These are phyloP conservation scores for Gallinago jamesoni DNA, from an alignment of 2,113 vertebrate genomes.

Conservation along the genomic window DNA sequence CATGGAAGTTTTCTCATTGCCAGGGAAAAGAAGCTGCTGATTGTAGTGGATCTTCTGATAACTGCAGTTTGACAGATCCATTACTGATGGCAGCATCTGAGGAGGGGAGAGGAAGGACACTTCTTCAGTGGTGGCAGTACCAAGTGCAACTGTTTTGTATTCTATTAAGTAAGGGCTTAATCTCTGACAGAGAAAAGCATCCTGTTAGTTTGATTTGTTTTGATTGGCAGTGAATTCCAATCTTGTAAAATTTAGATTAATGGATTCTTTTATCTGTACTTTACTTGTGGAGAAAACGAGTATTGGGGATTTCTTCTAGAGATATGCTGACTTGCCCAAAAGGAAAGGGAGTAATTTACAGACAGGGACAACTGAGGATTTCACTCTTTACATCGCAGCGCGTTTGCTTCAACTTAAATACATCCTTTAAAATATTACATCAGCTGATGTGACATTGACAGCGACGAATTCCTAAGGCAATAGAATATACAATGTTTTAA, in stretches of 20 bases:
- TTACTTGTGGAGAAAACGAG: constrained; percentile 5
- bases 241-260: constrained; percentile 59
- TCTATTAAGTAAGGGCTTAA: constrained; percentile 48
- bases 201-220: constrained; percentile 41
- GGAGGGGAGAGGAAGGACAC: constrained; percentile 17
- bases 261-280: constrained; percentile 54
- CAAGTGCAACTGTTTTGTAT: constrained; percentile 31
- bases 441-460: constrained; percentile 31
- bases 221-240: constrained; percentile 51
- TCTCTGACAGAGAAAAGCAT: constrained; percentile 50
- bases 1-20: neutral
- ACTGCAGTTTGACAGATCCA: constrained; percentile 9
- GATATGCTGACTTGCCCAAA: constrained; percentile 42
- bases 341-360: constrained; percentile 15
- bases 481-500: constrained; percentile 16
- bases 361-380: constrained; percentile 1
- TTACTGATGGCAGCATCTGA: neutral
- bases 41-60: constrained; percentile 23
- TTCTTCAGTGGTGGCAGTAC: constrained; percentile 31
- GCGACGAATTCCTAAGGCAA: constrained; percentile 32
- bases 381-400: neutral
- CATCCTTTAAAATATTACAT: constrained; percentile 26
- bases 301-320: constrained; percentile 27
- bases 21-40: neutral
- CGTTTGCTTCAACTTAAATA: constrained; percentile 29